These are phyloP conservation scores for Peromyscus melanophrys DNA, from an alignment of 2,797 vertebrate genomes.

Conservation along the genomic window DNA sequence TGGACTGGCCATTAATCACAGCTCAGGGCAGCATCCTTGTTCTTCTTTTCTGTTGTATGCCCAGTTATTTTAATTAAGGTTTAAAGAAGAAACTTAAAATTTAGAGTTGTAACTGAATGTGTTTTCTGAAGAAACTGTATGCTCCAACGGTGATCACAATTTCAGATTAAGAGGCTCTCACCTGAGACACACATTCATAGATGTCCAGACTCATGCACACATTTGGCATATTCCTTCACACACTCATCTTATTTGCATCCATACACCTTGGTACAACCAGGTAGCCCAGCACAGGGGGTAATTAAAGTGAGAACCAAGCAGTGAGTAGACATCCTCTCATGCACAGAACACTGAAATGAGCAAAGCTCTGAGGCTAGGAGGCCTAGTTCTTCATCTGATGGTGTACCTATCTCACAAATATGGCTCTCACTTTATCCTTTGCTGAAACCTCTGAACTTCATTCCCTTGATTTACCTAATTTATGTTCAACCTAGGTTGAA, in stretches of 20 bases:
- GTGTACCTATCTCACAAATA: background rate
- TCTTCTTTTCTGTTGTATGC: constrained; percentile 58
- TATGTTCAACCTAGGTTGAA: too few relatives aligned
- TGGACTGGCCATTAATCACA: constrained; percentile 51
- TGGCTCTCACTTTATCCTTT: background rate
- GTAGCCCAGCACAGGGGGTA: background rate
- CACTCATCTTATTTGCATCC: background rate
- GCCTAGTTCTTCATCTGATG: background rate
- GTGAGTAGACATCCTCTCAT: background rate
- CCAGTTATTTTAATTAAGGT: constrained; percentile 77
- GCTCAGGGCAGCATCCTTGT: constrained; percentile 19
- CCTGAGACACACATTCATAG: background rate
- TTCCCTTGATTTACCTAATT: background rate
- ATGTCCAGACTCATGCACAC: background rate
- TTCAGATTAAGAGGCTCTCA: constrained; percentile 53
- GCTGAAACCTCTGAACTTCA: background rate
- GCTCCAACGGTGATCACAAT: background rate
- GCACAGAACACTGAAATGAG: background rate
- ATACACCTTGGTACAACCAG: background rate
- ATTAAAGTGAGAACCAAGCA: background rate
- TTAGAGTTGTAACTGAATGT: constrained; percentile 58
- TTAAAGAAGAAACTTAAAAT: constrained; percentile 73
- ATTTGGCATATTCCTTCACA: background rate
- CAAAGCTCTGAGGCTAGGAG: background rate
- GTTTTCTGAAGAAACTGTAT: constrained; percentile 69